phyloP scores from a whole-genome alignment of 2,888 invertebrate species.

The Lasioglossum villosulum region DNA sequence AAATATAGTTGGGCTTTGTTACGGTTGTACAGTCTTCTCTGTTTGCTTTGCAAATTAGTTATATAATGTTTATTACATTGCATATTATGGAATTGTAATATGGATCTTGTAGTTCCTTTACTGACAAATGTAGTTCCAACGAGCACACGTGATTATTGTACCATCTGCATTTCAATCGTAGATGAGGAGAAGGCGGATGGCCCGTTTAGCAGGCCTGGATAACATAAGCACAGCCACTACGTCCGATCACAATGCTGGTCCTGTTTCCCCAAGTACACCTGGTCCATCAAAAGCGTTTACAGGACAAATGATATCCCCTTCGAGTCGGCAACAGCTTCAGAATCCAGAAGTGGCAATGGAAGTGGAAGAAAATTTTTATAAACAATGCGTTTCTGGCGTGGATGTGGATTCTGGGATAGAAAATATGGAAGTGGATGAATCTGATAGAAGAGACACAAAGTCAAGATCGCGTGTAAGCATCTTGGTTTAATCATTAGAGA shows the following conservation, averaged over 20 bases:
- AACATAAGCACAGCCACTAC: slow-evolving; percentile 85
- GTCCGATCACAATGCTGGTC: slow-evolving; percentile 71
- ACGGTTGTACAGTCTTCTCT: neutral
- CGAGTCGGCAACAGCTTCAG: slow-evolving; percentile 70
- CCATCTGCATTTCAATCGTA: slow-evolving; percentile 77
- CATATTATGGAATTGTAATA: neutral
- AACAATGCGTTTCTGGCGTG: slow-evolving; percentile 85
- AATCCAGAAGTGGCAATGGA: slow-evolving; percentile 85
- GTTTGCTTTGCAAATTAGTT: neutral
- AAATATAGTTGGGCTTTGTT: slow-evolving; percentile 30
- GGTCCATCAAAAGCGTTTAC: slow-evolving; percentile 78
- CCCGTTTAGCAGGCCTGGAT: slow-evolving; percentile 89
- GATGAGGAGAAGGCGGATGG: slow-evolving; percentile 92
- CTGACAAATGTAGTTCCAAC: neutral
- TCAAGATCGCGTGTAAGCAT: slow-evolving; percentile 80
- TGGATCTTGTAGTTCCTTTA: neutral
- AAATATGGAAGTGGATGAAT: slow-evolving; percentile 89
- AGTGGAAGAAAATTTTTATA: slow-evolving; percentile 86
- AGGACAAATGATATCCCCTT: slow-evolving; percentile 77
- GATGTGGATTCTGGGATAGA: slow-evolving; percentile 91
- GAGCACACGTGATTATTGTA: neutral
- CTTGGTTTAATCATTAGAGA: neutral
- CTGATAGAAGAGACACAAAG: slow-evolving; percentile 80
- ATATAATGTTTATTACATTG: neutral
- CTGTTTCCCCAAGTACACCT: slow-evolving; percentile 85